phyloP scores from a whole-genome alignment of 2,888 invertebrate species.

The Acronicta alni region DNA sequence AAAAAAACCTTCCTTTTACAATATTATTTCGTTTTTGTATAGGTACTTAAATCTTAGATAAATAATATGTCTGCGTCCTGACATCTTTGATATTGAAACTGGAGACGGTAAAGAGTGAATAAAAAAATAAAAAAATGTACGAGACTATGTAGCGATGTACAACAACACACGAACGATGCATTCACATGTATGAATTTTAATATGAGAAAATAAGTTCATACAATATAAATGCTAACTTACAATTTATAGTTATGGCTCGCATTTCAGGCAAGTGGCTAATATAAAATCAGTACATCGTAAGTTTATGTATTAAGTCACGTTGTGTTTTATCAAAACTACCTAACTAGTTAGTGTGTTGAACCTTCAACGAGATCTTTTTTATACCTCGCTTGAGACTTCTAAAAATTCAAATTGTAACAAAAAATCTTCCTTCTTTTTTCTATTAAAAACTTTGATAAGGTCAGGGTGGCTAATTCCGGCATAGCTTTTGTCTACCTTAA shows the following conservation, averaged over 20 bases:
- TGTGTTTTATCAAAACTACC: not conserved
- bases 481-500: no score
- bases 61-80: constrained; percentile 5
- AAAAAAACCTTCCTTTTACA: constrained; percentile 3
- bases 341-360: no score
- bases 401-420: no score
- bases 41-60: not conserved
- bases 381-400: no score
- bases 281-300: constrained; percentile 26
- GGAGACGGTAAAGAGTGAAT: constrained; percentile 31
- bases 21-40: not conserved
- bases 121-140: constrained; percentile 25
- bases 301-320: constrained; percentile 11
- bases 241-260: constrained; percentile 41
- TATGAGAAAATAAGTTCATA: constrained; percentile 23
- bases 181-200: constrained; percentile 22
- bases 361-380: no score
- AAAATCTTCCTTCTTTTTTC: no score
- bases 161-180: constrained; percentile 16
- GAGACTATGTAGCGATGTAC: constrained; percentile 26
- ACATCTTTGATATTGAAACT: constrained; percentile 31
- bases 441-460: no score
- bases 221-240: constrained; percentile 38
- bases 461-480: no score
- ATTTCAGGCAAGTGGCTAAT: constrained; percentile 29